Evolutionary conservation across 2,113 vertebrate genomes (phyloP).

Genomic region (Tragelaphus scriptus): DNA sequence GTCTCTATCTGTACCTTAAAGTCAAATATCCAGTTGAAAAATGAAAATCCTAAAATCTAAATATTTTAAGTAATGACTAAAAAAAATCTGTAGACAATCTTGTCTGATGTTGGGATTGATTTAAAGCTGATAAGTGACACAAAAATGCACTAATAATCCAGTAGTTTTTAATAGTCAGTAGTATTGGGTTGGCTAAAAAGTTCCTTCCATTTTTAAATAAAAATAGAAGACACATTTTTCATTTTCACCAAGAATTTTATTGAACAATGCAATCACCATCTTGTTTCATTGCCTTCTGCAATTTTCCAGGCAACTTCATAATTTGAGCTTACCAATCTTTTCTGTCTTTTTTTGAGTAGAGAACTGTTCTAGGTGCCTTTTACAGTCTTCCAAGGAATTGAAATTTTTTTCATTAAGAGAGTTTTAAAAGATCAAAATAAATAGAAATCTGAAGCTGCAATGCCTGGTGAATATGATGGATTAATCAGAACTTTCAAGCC

Average conservation of each 20-base stretch:
- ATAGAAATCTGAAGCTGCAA: background rate
- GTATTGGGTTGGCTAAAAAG: background rate
- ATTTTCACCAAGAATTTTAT: background rate
- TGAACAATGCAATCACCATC: background rate
- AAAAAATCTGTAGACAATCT: background rate
- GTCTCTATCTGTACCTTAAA: background rate
- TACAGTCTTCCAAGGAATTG: background rate
- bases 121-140: background rate
- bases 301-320: background rate
- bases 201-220: background rate
- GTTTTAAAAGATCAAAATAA: background rate
- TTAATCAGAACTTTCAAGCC: background rate
- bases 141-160: background rate
- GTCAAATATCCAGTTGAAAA: slow-evolving; percentile 30
- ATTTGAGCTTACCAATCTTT: background rate
- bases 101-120: background rate
- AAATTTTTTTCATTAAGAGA: background rate
- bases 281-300: background rate
- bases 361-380: background rate
- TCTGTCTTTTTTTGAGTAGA: background rate
- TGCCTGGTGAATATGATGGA: background rate
- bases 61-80: background rate
- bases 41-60: slow-evolving; percentile 11
- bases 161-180: background rate
- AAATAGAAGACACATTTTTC: background rate